Conservation (phyloP, 2,888 invertebrate genomes). For the Hypolimnas misippus region DNA sequence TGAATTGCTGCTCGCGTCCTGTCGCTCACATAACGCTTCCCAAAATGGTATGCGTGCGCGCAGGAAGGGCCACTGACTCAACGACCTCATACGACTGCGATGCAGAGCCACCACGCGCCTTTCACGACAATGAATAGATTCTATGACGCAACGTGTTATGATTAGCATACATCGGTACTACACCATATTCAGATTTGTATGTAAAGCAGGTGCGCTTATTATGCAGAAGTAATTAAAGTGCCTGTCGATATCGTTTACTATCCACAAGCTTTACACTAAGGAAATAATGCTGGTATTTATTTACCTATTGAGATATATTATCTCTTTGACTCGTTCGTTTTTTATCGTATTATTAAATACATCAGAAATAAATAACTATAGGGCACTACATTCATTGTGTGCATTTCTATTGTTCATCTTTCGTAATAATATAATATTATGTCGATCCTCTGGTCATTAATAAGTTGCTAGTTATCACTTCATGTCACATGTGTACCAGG, state of each 20-base stretch:
- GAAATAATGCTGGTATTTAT: background rate
- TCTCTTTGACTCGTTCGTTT: too few species aligned
- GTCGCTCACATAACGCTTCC: constrained; percentile 72
- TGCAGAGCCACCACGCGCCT: constrained; percentile 61
- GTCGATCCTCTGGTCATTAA: too few species aligned
- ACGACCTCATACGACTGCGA: constrained; percentile 62
- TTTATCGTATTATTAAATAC: too few species aligned
- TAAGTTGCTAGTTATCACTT: too few species aligned
- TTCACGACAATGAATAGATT: constrained; percentile 69
- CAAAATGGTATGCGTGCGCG: constrained; percentile 61
- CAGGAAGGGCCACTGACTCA: constrained; percentile 80
- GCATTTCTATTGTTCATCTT: too few species aligned
- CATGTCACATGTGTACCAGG: too few species aligned
- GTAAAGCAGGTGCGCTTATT: constrained; percentile 33
- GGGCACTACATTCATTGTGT: too few species aligned
- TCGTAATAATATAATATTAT: too few species aligned
- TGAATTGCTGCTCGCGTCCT: constrained; percentile 67
- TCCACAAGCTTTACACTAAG: background rate
- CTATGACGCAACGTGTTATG: constrained; percentile 67
- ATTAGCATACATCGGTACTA: constrained; percentile 61
- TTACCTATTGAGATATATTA: too few species aligned
- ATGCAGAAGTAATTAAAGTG: constrained; percentile 13
- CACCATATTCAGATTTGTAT: constrained; percentile 53
- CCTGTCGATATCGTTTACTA: constrained; percentile 6
- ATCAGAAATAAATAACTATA: too few species aligned